These are phyloP conservation scores for Anomalospiza imberbis DNA, from an alignment of 2,797 vertebrate species.

Conservation along the genomic window DNA sequence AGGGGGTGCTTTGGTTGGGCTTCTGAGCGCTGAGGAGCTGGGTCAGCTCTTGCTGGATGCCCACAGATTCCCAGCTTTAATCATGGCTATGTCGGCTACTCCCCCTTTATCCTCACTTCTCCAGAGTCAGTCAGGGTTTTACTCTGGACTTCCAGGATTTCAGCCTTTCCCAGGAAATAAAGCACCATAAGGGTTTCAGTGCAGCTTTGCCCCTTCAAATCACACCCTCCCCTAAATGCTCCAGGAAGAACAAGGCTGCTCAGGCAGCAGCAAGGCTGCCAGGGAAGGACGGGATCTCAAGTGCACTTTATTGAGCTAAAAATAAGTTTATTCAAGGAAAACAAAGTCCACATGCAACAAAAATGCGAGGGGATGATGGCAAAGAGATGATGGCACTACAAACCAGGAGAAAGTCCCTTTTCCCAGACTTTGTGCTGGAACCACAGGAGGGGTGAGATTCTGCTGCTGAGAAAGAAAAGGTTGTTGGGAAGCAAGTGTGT, in stretches of 20 bases:
- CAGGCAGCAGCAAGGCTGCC: not conserved
- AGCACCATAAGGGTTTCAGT: not conserved
- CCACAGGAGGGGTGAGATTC: not conserved
- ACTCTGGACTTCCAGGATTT: not conserved
- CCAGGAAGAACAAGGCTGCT: not conserved
- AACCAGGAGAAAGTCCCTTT: not conserved
- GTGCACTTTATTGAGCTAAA: not conserved
- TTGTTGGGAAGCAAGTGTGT: not conserved
- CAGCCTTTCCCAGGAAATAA: not conserved
- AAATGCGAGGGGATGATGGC: not conserved
- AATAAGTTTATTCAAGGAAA: not conserved
- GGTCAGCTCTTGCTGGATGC: not conserved
- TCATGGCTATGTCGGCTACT: not conserved
- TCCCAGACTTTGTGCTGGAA: not conserved
- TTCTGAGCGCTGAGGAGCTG: not conserved
- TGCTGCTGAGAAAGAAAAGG: not conserved
- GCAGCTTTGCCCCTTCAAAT: not conserved
- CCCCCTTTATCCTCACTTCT: not conserved
- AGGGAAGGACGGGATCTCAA: not conserved
- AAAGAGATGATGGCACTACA: not conserved
- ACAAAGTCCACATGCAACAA: not conserved
- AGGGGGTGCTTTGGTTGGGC: rapidly evolving
- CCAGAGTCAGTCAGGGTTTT: not conserved
- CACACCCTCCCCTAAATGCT: not conserved
- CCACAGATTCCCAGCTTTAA: not conserved